Base-by-base conservation (phyloP, 2,888 invertebrate genomes). In the Hirtodrosophila histrioides region DNA sequence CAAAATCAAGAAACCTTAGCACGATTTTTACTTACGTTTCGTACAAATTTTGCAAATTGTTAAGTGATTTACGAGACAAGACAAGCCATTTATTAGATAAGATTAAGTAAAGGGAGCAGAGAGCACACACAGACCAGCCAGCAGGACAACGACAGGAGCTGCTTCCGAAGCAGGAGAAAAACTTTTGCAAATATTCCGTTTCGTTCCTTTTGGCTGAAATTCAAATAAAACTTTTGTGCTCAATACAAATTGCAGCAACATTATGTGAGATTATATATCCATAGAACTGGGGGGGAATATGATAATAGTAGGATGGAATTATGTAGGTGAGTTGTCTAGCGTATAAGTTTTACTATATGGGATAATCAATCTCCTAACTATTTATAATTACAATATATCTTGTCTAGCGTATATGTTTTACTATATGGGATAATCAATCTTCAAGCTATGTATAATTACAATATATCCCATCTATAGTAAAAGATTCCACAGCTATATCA, bases 31-130 rank as follows among this genome's bases (percentile, higher is more conserved):
- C 87, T 81, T 70, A 69, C 75, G 73, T 63, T 82, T 61, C 56
- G 57, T 58, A 72, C 33, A 63, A 81, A 78, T 88, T 89, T 88
- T 87, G 89, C 88, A 91, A 91, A 91, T 91, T 91, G 91, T 90
- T 90, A 88, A 88, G 91, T 91, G 91, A 91, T 91, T 91, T 91
- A 91, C 91, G 91, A 87, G 87, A 90, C 89, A 89, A 86, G 89
- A 86, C 86, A 90, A 89, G 90, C 90, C 87, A 90, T 90, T 90
- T 90, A 77, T 90, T 88, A 88, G 85, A 89, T 86, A 83, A 88
- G 90, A 89, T 89, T 90, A 87, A 89, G 79, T 81, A 82, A 84
- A 86, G 74, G 84, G 73, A 73, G 75, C 75, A 83, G 48, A 68
- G 71, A 65, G 75, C 75, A 75, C n/a, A 37, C 27, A 31, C 44